phyloP scores from a whole-genome alignment of 2,888 invertebrate species.

The Isoperla grammatica region DNA sequence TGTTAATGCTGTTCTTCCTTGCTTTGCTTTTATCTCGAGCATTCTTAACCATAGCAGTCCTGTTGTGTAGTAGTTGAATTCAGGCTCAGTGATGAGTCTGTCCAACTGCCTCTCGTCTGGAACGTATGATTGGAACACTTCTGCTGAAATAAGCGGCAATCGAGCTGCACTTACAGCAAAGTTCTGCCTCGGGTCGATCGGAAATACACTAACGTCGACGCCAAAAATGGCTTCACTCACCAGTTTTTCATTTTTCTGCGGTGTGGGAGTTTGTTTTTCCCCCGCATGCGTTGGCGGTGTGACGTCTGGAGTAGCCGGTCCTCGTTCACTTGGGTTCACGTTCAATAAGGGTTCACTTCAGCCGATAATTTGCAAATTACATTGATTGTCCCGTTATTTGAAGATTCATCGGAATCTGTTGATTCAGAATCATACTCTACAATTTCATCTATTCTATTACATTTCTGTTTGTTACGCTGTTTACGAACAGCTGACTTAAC shows the following conservation, averaged over 20 bases:
- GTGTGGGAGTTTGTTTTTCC: neutral
- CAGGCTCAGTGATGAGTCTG: neutral
- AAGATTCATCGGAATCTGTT: no score
- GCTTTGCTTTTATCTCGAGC: slow-evolving; percentile 15
- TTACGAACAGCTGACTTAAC: no score
- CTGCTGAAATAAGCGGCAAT: neutral
- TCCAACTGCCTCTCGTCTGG: slow-evolving; percentile 17
- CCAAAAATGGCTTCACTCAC: slow-evolving; percentile 18
- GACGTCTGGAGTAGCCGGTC: neutral
- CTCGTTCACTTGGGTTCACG: neutral
- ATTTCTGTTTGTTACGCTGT: no score
- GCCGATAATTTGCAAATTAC: no score
- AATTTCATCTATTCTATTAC: no score
- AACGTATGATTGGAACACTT: slow-evolving; percentile 5
- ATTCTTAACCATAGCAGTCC: slow-evolving; percentile 2
- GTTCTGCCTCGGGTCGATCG: slow-evolving; percentile 1
- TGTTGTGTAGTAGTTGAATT: slow-evolving; percentile 10
- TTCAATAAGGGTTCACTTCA: no score
- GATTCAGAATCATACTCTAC: no score
- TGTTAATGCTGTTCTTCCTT: neutral
- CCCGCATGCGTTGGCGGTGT: neutral
- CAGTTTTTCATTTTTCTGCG: slow-evolving; percentile 16
- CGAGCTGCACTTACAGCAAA: neutral
- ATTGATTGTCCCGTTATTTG: no score
- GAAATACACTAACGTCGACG: slow-evolving; percentile 6